Base-by-base conservation (phyloP, 2,797 vertebrate genomes). In the Thripadectes ignobilis region DNA sequence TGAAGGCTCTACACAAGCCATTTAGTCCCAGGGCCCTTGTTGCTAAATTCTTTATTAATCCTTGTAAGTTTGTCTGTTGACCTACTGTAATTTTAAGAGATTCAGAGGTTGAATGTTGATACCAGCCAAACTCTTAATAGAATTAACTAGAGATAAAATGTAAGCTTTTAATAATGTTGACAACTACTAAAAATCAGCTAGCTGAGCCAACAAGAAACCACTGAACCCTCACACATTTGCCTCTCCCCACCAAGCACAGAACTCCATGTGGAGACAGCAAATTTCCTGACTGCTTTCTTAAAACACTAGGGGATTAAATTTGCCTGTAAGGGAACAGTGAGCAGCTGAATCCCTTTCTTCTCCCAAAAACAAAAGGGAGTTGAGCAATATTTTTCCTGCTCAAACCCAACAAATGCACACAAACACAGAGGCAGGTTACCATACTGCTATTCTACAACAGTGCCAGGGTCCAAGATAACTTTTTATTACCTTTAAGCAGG, bases 101-200 rank as follows among this genome's bases (percentile, higher is more conserved):
- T 78, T 69, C 29, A 57, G 76, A 78, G 18, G 36, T 2, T 62
- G 46, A 74, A 68, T 14, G 54, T 9, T 62, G 32, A 63, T 75
- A 78, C 45, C n/a, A 78, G 67, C 39, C 85, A 71, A 91, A 92
- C 36, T 14, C 39, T 90, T 66, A 86, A 54, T 10, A 46, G 57
- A 73, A 79, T 86, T 91, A 93, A 74, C 73, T 6, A 46, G 45
- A 92, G 63, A 52, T 73, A 59, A 21, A 48, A 67, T 3, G 41
- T 79, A 95, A 92, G 78, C 87, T 71, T 83, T 76, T 49, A 76
- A 85, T 69, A 92, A 89, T 10, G 52, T 46, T 91, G 67, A 92
- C 82, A 91, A 72, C 36, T 68, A 78, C 36, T 55, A 73, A 84
- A 85, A 69, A 59, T 57, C 75, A 83, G 75, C 45, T 91, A 62